A percentile compares a stretch with the other conserved stretches of the same genome.
These are phyloP conservation scores for Ostrea edulis DNA, from an alignment of 1,140 invertebrate species.

Conservation along the genomic window DNA sequence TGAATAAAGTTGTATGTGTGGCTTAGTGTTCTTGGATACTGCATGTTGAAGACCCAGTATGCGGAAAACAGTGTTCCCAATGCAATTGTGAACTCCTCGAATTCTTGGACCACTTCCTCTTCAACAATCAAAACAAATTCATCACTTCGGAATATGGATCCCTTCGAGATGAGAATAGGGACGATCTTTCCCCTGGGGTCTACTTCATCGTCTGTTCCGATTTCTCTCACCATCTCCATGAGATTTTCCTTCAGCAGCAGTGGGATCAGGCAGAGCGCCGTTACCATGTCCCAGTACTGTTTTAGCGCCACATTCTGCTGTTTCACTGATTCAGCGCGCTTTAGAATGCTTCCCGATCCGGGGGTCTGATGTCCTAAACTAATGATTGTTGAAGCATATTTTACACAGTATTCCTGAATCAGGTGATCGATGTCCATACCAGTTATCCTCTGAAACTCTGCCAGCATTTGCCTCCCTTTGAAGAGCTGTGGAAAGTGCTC, in stretches of 20 bases:
- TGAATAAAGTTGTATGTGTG: slow-evolving; percentile 77
- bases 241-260: slow-evolving; percentile 73
- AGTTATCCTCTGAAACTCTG: slow-evolving; percentile 74
- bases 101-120: slow-evolving; percentile 75
- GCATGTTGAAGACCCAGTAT: slow-evolving; percentile 78
- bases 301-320: slow-evolving; percentile 71
- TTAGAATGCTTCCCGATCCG: slow-evolving; percentile 68
- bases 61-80: slow-evolving; percentile 74
- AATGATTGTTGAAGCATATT: slow-evolving; percentile 70
- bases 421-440: slow-evolving; percentile 75
- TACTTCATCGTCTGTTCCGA: slow-evolving; percentile 73
- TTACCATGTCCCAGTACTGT: slow-evolving; percentile 78
- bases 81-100: slow-evolving; percentile 77
- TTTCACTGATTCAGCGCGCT: slow-evolving; percentile 70
- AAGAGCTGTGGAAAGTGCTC: slow-evolving; percentile 74
- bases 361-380: slow-evolving; percentile 66
- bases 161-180: slow-evolving; percentile 73
- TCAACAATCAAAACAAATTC: slow-evolving; percentile 76
- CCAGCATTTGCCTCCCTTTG: slow-evolving; percentile 70
- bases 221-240: slow-evolving; percentile 74
- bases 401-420: slow-evolving; percentile 75
- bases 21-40: slow-evolving; percentile 72
- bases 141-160: slow-evolving; percentile 74
- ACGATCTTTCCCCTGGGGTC: slow-evolving; percentile 75
- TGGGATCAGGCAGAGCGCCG: slow-evolving; percentile 73